These are phyloP conservation scores for Istiophorus platypterus DNA, from an alignment of 2,113 vertebrate species.

Conservation along the genomic window DNA sequence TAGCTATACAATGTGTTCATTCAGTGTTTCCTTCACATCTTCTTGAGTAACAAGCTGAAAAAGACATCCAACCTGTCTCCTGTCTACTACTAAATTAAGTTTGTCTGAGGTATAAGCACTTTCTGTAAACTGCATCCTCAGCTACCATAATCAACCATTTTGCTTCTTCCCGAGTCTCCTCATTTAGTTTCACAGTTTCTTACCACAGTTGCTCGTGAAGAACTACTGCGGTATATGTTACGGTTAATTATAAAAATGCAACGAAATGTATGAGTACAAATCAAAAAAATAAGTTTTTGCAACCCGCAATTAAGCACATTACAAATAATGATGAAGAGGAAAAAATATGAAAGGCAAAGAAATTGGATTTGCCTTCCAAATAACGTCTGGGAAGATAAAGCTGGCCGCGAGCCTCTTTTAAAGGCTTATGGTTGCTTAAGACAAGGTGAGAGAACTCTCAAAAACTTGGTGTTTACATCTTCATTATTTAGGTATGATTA, in stretches of 20 bases:
- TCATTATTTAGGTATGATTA: conserved; percentile 15
- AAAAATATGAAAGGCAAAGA: conserved; percentile 8
- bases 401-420: conserved; percentile 16
- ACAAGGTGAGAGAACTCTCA: conserved; percentile 32
- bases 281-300: conserved; percentile 19
- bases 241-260: conserved; percentile 16
- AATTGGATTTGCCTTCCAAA: conserved; percentile 48
- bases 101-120: not conserved
- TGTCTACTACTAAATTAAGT: conserved; percentile 12
- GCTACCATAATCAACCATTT: conserved; percentile 2
- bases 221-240: conserved; percentile 7
- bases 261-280: conserved; percentile 1
- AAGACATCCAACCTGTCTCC: not conserved
- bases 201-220: not conserved
- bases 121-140: conserved; percentile 15
- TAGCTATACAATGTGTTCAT: not conserved
- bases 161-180: conserved; percentile 7
- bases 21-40: conserved; percentile 1
- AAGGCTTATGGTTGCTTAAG: conserved; percentile 30
- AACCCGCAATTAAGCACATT: conserved; percentile 8
- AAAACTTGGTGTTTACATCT: not conserved
- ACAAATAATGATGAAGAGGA: conserved; percentile 9
- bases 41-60: conserved; percentile 5
- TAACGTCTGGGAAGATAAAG: conserved; percentile 9
- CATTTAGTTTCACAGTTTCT: conserved; percentile 6